These are phyloP conservation scores for Vidua macroura DNA, from an alignment of 2,113 vertebrate genomes.

Conservation along the genomic window DNA sequence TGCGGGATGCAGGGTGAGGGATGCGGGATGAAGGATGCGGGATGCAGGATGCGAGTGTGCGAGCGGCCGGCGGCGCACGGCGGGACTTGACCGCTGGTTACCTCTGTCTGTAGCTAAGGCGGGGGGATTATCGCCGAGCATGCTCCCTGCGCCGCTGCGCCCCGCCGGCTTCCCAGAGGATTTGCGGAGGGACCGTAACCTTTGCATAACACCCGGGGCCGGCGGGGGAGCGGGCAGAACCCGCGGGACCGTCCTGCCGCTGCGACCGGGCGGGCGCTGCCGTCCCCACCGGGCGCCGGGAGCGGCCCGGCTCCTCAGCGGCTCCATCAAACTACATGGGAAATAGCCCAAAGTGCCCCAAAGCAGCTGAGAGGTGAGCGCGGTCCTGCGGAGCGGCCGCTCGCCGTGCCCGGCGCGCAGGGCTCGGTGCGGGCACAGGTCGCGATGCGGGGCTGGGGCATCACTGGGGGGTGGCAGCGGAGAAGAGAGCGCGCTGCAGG, in stretches of 20 bases:
- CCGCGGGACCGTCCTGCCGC: background rate
- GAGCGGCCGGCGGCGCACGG: background rate
- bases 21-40: background rate
- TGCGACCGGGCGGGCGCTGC: background rate
- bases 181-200: conserved; percentile 48
- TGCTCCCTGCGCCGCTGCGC: conserved; percentile 69
- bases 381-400: background rate
- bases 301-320: background rate
- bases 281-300: background rate
- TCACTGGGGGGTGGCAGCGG: rapidly evolving
- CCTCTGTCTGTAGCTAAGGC: conserved; percentile 68
- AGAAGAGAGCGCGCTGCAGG: rapidly evolving
- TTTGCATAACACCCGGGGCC: conserved; percentile 56
- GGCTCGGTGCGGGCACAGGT: rapidly evolving
- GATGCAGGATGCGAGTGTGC: background rate
- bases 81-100: conserved; percentile 81
- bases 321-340: rapidly evolving
- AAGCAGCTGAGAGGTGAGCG: background rate
- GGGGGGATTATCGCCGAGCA: conserved; percentile 70
- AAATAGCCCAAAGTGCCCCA: background rate
- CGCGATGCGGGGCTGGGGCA: background rate
- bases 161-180: conserved; percentile 51
- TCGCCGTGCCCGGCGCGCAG: background rate
- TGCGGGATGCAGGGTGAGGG: background rate
- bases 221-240: background rate